Base-by-base conservation (phyloP, 1,140 invertebrate species). In the Drosophila lacteicornis region DNA sequence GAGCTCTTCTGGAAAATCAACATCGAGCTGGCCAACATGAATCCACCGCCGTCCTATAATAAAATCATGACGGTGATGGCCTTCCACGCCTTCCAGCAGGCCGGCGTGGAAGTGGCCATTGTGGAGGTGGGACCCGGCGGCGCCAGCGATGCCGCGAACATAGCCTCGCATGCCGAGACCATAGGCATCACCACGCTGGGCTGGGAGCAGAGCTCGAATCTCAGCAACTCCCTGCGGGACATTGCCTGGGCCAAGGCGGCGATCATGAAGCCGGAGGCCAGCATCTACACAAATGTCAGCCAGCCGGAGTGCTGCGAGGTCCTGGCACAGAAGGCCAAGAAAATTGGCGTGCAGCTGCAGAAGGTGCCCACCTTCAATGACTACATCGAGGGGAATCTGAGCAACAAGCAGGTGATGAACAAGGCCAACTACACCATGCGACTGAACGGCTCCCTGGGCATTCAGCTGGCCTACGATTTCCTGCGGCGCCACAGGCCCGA, bases 91-190 rank as follows among this genome's bases (percentile, higher is more conserved):
- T 99, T 99, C 92, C 59, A 98, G 0, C 92, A 96, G 57, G 96
- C 98, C 87, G 95, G 97, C 78, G 95, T 98, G 2, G 98, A 99
- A 91, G 98, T 99, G n/a, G 98, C 97, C 7, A 96, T 99, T 49
- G 91, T 99, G 4, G 99, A 99, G 94, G 98, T 99, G 27, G 99
- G 99, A 11, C 98, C 99, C 77, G 99, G 98, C 1, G 99, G 99
- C 3, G 95, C 97, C 93, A 96, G 96, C 81, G 99, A 99, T 93
- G 96, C 95, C 79, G 99, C 99, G 3, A 99, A 99, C 94, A 93
- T 99, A 9, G 93, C 99, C 19, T 94, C 94, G 0, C 95, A 96
- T 75, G 96, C 97, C 4, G 93, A 96, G 27, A 97, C 98, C 19
- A 97, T 97, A 69, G 99, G 98, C 58, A 96, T 99, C 15, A 78